Percentiles rank a stretch among this genome's conserved stretches.
phyloP scores from a whole-genome alignment of 2,797 vertebrate genomes.

The Tragelaphus oryx region DNA sequence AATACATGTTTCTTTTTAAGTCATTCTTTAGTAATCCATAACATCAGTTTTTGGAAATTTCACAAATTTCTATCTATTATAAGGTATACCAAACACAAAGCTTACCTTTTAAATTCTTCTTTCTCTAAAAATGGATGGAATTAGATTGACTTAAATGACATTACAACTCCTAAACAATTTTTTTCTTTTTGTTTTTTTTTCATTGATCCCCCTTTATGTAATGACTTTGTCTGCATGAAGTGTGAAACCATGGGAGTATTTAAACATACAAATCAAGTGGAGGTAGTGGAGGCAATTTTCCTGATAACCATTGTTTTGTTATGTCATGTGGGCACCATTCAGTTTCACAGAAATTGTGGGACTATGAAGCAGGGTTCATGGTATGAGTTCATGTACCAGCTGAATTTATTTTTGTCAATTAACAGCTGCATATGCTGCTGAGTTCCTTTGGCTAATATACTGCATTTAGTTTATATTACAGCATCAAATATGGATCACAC shows the following conservation, averaged over 20 bases:
- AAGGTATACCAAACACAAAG: background rate
- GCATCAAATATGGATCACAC: background rate
- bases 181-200: slow-evolving; percentile 13
- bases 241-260: background rate
- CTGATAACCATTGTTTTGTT: background rate
- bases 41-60: background rate
- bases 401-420: slow-evolving; percentile 60
- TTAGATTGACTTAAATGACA: background rate
- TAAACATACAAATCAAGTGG: background rate
- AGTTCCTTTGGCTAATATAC: slow-evolving; percentile 22
- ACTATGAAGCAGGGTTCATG: background rate
- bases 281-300: background rate
- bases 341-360: slow-evolving; percentile 7
- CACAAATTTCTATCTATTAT: background rate
- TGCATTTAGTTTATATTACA: background rate
- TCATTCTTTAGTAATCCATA: background rate
- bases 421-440: slow-evolving; percentile 46
- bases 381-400: slow-evolving; percentile 18
- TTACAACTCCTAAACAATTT: background rate
- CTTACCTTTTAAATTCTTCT: slow-evolving; percentile 1
- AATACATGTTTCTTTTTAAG: background rate
- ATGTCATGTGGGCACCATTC: background rate
- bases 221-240: background rate
- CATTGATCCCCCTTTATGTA: background rate
- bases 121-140: background rate